phyloP scores from a whole-genome alignment of 2,888 invertebrate genomes.

The Ormyrus labotus region DNA sequence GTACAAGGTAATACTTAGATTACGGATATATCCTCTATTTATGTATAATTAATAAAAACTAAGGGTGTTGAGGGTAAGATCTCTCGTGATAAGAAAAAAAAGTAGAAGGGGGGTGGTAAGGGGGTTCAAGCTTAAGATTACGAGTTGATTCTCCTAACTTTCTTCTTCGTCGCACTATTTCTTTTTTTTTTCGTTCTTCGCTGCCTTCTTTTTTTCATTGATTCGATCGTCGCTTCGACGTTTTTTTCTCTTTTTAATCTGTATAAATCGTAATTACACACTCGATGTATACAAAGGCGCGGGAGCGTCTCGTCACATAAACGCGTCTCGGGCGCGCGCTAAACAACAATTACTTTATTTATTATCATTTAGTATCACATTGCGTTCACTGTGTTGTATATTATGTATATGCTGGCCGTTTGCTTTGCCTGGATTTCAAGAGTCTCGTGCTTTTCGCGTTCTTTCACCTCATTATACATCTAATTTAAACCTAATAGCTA shows the following conservation, averaged over 20 bases:
- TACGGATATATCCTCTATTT: slow-evolving; percentile 49
- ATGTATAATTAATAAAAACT: slow-evolving; percentile 29
- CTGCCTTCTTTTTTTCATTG: not conserved
- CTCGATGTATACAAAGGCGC: slow-evolving; percentile 51
- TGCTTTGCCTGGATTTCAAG: slow-evolving; percentile 67
- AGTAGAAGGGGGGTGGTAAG: not conserved
- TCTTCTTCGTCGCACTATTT: slow-evolving; percentile 6
- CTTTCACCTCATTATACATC: not conserved
- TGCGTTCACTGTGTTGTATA: slow-evolving; percentile 70
- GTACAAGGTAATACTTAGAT: slow-evolving; percentile 55
- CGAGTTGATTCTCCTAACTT: slow-evolving; percentile 20
- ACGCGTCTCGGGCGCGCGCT: slow-evolving; percentile 66
- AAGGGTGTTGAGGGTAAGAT: slow-evolving; percentile 50
- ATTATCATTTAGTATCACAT: slow-evolving; percentile 76
- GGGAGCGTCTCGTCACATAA: slow-evolving; percentile 29
- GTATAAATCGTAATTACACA: slow-evolving; percentile 48
- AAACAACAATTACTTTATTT: slow-evolving; percentile 74
- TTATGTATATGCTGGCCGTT: slow-evolving; percentile 70
- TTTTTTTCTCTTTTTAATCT: slow-evolving; percentile 1
- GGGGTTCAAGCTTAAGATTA: slow-evolving; percentile 43
- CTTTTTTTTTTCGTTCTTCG: slow-evolving; percentile 1
- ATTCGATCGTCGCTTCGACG: not conserved
- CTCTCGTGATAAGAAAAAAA: slow-evolving; percentile 49
- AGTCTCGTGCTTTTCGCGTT: not conserved
- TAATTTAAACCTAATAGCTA: too few species aligned